phyloP scores from a whole-genome alignment of 2,113 vertebrate genomes.

The Oxyruncus cristatus region DNA sequence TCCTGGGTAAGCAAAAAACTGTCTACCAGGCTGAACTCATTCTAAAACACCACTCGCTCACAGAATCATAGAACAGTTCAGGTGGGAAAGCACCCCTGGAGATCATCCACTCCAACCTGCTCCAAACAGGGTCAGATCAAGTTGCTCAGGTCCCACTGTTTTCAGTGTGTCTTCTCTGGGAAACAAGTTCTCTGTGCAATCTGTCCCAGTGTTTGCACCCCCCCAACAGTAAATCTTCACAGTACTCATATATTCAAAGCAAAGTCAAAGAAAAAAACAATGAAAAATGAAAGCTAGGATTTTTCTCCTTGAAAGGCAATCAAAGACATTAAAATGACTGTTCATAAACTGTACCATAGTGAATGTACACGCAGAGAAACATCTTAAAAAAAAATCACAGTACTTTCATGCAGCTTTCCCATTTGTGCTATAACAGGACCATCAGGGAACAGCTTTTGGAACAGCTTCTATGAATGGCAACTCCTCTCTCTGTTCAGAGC shows the following conservation, averaged over 20 bases:
- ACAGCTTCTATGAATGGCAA: not conserved
- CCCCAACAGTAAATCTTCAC: not conserved
- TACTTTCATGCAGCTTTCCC: not conserved
- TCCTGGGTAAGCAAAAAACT: not conserved
- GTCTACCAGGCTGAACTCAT: not conserved
- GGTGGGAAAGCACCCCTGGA: not conserved
- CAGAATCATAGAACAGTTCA: not conserved
- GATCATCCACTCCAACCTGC: not conserved
- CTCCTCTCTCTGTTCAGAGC: not conserved
- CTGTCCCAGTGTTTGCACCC: not conserved
- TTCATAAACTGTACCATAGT: not conserved
- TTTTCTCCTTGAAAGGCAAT: not conserved
- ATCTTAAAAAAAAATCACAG: not conserved
- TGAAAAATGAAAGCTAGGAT: not conserved
- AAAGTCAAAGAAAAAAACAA: not conserved
- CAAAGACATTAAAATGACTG: not conserved
- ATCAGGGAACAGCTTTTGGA: not conserved
- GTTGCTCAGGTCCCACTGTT: not conserved
- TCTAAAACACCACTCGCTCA: not conserved
- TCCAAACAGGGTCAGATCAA: accelerated
- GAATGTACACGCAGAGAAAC: not conserved
- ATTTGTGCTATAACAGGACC: not conserved
- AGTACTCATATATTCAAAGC: not conserved
- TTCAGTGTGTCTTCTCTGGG: not conserved
- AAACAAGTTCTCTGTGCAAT: not conserved